phyloP scores from a whole-genome alignment of 2,113 vertebrate genomes.

The Tragelaphus imberbis region DNA sequence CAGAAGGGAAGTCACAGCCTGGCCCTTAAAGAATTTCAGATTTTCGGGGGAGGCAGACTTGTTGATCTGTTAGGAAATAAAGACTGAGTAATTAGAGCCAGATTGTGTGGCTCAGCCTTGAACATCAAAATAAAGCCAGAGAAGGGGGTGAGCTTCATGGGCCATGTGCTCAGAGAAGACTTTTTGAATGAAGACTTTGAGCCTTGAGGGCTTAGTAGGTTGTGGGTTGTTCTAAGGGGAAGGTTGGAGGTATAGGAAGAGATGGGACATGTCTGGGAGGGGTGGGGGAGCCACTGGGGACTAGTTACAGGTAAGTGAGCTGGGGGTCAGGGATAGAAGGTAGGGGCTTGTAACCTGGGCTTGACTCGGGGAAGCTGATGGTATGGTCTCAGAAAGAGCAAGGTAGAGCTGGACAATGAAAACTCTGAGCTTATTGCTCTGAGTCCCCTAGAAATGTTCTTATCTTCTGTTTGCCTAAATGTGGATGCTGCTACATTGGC shows the following conservation, averaged over 20 bases:
- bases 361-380: background rate
- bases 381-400: background rate
- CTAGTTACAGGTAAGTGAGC: background rate
- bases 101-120: background rate
- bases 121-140: background rate
- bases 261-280: background rate
- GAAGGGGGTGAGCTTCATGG: accelerated
- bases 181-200: background rate
- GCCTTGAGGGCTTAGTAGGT: background rate
- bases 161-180: background rate
- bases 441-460: background rate
- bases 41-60: background rate
- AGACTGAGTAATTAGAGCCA: background rate
- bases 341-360: background rate
- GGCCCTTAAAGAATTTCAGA: background rate
- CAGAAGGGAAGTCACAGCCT: background rate
- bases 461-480: background rate
- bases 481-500: background rate
- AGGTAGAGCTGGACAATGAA: background rate
- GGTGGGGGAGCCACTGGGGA: background rate
- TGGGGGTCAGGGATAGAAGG: background rate
- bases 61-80: background rate
- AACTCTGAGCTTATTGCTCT: background rate
- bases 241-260: background rate
- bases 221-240: background rate